These are phyloP conservation scores for Phthorimaea operculella DNA, from an alignment of 1,140 invertebrate species.

Conservation along the genomic window DNA sequence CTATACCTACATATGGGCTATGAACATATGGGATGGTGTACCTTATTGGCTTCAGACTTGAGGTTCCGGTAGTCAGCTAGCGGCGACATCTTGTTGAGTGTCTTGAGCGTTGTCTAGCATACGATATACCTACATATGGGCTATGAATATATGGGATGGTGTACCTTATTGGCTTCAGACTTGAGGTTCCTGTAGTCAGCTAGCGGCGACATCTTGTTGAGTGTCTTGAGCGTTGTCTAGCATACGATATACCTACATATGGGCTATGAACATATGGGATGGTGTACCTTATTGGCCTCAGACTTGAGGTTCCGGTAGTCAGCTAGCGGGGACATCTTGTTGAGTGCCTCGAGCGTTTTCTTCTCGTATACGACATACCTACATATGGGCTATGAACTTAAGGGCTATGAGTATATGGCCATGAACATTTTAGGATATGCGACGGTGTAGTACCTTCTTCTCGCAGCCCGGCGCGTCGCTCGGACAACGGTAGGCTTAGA, in stretches of 20 bases:
- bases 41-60: constrained; percentile 70
- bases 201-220: constrained; percentile 62
- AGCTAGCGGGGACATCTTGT: constrained; percentile 59
- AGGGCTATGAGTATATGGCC: too few species aligned
- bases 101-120: constrained; percentile 70
- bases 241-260: too few species aligned
- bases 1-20: too few species aligned
- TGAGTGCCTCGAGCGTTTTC: constrained; percentile 68
- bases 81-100: constrained; percentile 62
- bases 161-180: constrained; percentile 69
- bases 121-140: too few species aligned
- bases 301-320: constrained; percentile 72
- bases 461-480: constrained; percentile 75
- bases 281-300: constrained; percentile 69
- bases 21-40: constrained; percentile 46
- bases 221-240: constrained; percentile 70
- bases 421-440: too few species aligned
- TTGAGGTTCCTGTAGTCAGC: constrained; percentile 72
- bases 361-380: too few species aligned
- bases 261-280: too few species aligned
- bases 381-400: too few species aligned
- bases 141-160: too few species aligned
- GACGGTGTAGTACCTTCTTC: too few species aligned
- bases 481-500: constrained; percentile 65
- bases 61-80: constrained; percentile 69